Conservation (phyloP, 1,140 invertebrate genomes). For the Adelges cooleyi region DNA sequence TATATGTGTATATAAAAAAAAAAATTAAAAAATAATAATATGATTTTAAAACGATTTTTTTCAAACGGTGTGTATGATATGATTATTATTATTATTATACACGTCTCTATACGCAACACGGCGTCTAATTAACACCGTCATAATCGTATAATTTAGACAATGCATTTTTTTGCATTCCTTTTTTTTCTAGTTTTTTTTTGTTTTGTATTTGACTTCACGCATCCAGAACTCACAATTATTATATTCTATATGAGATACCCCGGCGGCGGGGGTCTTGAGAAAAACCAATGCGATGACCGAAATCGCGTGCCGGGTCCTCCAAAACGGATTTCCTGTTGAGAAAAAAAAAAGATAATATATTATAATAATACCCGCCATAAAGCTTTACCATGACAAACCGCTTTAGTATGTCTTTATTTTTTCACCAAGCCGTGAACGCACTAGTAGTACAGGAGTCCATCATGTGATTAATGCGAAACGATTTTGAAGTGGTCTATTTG, state of each 20-base stretch:
- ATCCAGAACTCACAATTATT: constrained; percentile 6
- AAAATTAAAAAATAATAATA: no score
- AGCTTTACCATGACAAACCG: no score
- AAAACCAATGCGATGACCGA: not conserved
- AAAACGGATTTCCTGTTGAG: constrained; percentile 21
- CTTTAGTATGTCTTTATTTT: no score
- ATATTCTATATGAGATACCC: no score
- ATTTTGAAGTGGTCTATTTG: no score
- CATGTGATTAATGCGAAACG: no score
- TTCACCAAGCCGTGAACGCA: no score
- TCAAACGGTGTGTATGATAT: not conserved
- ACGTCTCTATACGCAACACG: not conserved
- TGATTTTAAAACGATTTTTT: constrained; percentile 20
- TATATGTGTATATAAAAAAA: no score
- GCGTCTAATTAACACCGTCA: constrained; percentile 6
- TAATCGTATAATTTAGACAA: constrained; percentile 11
- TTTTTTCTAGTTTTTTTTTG: not conserved
- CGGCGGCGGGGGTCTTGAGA: not conserved
- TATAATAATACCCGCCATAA: not conserved
- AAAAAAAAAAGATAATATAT: not conserved
- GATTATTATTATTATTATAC: not conserved
- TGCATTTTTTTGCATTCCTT: not conserved
- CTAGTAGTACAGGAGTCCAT: no score
- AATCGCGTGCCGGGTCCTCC: not conserved
- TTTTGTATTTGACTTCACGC: not conserved